These are phyloP conservation scores for Margaritifera margaritifera DNA, from an alignment of 2,888 invertebrate genomes.

Conservation along the genomic window DNA sequence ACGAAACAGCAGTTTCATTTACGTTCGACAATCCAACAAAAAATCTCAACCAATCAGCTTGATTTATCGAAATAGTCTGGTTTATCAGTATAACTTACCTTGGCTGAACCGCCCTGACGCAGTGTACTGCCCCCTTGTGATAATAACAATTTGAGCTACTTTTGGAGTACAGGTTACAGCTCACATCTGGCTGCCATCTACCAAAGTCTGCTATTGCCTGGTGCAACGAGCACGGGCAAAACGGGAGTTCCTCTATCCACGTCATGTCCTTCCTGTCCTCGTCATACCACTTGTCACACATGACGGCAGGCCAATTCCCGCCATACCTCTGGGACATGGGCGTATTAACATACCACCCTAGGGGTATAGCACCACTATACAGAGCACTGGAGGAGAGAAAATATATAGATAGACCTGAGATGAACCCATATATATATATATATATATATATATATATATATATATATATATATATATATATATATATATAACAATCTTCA, in stretches of 20 bases:
- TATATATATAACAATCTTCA: too few species aligned
- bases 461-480: too few species aligned
- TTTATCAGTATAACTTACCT: slow-evolving; percentile 75
- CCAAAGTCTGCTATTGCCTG: slow-evolving; percentile 95
- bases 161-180: slow-evolving; percentile 77
- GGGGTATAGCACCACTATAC: slow-evolving; percentile 47
- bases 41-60: too few species aligned
- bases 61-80: too few species aligned
- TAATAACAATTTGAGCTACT: slow-evolving; percentile 76
- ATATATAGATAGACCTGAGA: background rate
- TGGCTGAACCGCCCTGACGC: slow-evolving; percentile 91
- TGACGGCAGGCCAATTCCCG: slow-evolving; percentile 84
- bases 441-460: too few species aligned
- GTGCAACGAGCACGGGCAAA: slow-evolving; percentile 91
- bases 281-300: slow-evolving; percentile 93
- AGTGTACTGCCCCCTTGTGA: slow-evolving; percentile 92
- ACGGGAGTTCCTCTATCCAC: slow-evolving; percentile 77
- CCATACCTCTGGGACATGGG: slow-evolving; percentile 76
- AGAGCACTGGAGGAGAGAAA: slow-evolving; percentile 38
- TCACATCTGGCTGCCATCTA: slow-evolving; percentile 82
- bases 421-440: too few species aligned
- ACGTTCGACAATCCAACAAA: too few species aligned
- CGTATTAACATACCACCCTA: slow-evolving; percentile 61
- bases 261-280: slow-evolving; percentile 89
- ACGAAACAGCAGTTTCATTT: too few species aligned